A percentile compares a stretch with the other conserved stretches of the same genome.
phyloP scores from a whole-genome alignment of 2,888 invertebrate species.

The Tenthredo distinguenda region DNA sequence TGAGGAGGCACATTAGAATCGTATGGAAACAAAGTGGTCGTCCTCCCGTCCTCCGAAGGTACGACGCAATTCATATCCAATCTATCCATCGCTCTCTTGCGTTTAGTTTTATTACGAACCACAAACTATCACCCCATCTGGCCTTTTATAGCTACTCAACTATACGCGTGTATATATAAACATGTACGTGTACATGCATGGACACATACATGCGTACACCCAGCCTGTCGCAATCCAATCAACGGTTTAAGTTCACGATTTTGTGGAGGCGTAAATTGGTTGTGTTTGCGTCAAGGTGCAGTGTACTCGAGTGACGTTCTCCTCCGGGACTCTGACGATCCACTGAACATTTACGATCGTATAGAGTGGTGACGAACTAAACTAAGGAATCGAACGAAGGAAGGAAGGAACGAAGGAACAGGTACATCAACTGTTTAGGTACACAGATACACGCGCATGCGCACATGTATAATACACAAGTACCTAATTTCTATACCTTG shows the following conservation, averaged over 20 bases:
- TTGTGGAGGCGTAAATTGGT: slow-evolving; percentile 29
- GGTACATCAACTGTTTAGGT: slow-evolving; percentile 11
- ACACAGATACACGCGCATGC: neutral
- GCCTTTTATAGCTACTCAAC: slow-evolving; percentile 27
- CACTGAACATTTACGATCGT: slow-evolving; percentile 2
- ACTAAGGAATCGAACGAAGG: no score
- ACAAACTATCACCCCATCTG: slow-evolving; percentile 25
- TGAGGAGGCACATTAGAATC: neutral
- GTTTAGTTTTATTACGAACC: slow-evolving; percentile 23
- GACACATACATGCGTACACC: no score
- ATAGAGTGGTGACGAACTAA: neutral
- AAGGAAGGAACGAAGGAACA: neutral
- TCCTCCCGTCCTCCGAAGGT: neutral
- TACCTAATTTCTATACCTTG: neutral
- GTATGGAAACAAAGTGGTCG: slow-evolving; percentile 30
- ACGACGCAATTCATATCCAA: neutral
- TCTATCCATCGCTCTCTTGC: slow-evolving; percentile 9
- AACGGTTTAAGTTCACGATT: slow-evolving; percentile 34
- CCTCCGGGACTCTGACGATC: neutral
- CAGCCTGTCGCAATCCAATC: slow-evolving; percentile 40
- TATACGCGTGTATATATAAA: neutral
- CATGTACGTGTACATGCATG: neutral
- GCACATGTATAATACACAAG: neutral
- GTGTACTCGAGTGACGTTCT: neutral
- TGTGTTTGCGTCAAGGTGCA: slow-evolving; percentile 21